A percentile compares a stretch with the other conserved stretches of the same genome.
Conservation (phyloP, 2,888 invertebrate genomes). For the Octodonta nipae region DNA sequence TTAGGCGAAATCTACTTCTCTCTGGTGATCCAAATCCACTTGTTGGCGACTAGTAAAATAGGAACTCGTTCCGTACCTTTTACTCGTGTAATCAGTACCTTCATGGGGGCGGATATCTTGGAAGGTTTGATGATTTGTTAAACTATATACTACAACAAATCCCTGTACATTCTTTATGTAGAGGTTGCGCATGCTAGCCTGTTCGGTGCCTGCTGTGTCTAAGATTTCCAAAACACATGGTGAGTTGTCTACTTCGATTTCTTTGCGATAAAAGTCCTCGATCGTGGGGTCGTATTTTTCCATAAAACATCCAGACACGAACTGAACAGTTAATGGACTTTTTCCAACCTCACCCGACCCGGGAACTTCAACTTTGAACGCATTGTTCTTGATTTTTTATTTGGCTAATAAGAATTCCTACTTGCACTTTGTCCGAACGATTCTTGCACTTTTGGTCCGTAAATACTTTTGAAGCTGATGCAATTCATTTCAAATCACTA, state of each 20-base stretch:
- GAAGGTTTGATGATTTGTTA: constrained; percentile 99
- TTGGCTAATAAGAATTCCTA: no score
- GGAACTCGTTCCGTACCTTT: constrained; percentile 95
- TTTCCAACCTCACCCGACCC: constrained; percentile 99
- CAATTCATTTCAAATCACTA: constrained; percentile 29
- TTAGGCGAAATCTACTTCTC: constrained; percentile 85
- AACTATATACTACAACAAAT: constrained; percentile 92
- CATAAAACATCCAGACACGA: constrained; percentile 99
- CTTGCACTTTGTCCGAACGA: constrained; percentile 10
- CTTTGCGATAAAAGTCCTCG: constrained; percentile 99
- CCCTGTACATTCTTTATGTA: constrained; percentile 99
- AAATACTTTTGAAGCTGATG: constrained; percentile 20
- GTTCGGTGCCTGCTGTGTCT: constrained; percentile 98
- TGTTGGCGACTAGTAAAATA: constrained; percentile 95
- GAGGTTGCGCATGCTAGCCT: constrained; percentile 97
- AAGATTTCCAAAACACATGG: constrained; percentile 98
- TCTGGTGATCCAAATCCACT: constrained; percentile 93
- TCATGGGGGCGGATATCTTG: constrained; percentile 97
- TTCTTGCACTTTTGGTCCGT: constrained; percentile 17
- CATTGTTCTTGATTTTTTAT: constrained; percentile 48
- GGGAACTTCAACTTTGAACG: constrained; percentile 99
- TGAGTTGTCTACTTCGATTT: constrained; percentile 97
- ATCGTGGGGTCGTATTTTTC: constrained; percentile 99
- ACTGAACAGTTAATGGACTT: constrained; percentile 98
- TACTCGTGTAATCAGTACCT: constrained; percentile 93